Evolutionary conservation across 2,888 invertebrate species (phyloP).

Genomic region (Drosophila greeni): DNA sequence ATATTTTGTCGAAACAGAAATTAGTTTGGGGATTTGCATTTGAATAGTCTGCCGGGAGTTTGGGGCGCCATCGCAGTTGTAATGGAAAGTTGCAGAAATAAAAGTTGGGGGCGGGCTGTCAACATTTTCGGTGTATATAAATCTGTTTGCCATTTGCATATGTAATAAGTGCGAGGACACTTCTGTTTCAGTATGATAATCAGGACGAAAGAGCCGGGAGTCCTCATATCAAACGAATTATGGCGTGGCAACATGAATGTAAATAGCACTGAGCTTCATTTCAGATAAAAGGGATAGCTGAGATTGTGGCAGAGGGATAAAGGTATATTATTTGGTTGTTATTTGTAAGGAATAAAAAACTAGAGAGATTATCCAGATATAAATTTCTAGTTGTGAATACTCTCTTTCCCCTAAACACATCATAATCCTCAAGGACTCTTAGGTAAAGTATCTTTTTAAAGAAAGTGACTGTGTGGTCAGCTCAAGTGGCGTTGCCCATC

Average conservation of each 20-base stretch:
- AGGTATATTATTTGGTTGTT: background rate
- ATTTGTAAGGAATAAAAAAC: background rate
- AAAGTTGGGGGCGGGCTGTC: constrained; percentile 45
- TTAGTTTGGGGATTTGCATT: constrained; percentile 74
- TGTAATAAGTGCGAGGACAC: constrained; percentile 58
- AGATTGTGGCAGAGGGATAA: background rate
- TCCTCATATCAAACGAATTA: constrained; percentile 39
- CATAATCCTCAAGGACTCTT: background rate
- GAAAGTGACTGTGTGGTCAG: constrained; percentile 48
- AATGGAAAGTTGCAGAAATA: constrained; percentile 50
- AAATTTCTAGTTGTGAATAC: too few relatives aligned
- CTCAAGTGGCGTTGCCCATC: constrained; percentile 20
- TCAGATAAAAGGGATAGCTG: background rate
- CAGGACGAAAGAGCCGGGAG: constrained; percentile 29
- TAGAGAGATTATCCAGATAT: background rate
- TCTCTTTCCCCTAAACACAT: background rate
- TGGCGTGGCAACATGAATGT: constrained; percentile 35
- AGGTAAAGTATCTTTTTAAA: background rate
- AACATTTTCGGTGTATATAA: constrained; percentile 45
- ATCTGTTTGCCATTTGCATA: constrained; percentile 70
- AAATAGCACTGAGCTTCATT: constrained; percentile 23
- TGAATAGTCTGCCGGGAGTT: constrained; percentile 47
- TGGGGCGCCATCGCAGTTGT: constrained; percentile 9
- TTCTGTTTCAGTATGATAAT: constrained; percentile 57
- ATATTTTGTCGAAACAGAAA: constrained; percentile 71